A percentile compares a stretch with the other conserved stretches of the same genome.
These are phyloP conservation scores for Microtus ochrogaster DNA, from an alignment of 2,113 vertebrate species.

Conservation along the genomic window DNA sequence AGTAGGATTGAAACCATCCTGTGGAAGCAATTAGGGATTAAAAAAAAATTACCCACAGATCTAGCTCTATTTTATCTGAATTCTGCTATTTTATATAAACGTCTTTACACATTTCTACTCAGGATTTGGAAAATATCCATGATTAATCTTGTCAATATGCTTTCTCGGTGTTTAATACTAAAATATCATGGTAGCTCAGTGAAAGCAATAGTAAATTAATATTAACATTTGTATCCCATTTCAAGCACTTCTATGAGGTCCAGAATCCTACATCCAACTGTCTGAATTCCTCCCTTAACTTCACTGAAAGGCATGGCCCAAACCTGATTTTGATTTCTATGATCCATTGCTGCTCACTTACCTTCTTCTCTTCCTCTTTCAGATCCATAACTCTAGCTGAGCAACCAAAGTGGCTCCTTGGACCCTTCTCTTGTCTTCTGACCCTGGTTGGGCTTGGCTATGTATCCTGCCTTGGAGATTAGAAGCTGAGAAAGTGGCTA, in stretches of 20 bases:
- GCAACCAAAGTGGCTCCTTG: background rate
- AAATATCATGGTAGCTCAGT: slow-evolving; percentile 35
- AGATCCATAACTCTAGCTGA: rapidly evolving
- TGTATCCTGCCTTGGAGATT: background rate
- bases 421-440: background rate
- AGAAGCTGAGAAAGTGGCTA: background rate
- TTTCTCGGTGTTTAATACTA: slow-evolving; percentile 67
- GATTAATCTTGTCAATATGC: slow-evolving; percentile 56
- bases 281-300: background rate
- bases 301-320: background rate
- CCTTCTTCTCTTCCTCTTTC: rapidly evolving
- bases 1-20: background rate
- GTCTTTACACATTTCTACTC: slow-evolving; percentile 69
- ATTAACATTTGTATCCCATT: slow-evolving; percentile 28
- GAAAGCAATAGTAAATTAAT: slow-evolving; percentile 62
- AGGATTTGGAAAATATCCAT: slow-evolving; percentile 69
- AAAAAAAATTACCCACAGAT: slow-evolving; percentile 52
- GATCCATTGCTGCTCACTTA: background rate
- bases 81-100: slow-evolving; percentile 71
- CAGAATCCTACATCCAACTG: background rate
- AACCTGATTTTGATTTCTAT: background rate
- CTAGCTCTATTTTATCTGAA: slow-evolving; percentile 66
- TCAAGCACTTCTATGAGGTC: background rate
- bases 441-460: rapidly evolving
- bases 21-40: slow-evolving; percentile 8